Evolutionary conservation across 2,113 vertebrate species (phyloP), one percentile per base, ranked within the genome.

Genomic region (Entelurus aequoreus): DNA sequence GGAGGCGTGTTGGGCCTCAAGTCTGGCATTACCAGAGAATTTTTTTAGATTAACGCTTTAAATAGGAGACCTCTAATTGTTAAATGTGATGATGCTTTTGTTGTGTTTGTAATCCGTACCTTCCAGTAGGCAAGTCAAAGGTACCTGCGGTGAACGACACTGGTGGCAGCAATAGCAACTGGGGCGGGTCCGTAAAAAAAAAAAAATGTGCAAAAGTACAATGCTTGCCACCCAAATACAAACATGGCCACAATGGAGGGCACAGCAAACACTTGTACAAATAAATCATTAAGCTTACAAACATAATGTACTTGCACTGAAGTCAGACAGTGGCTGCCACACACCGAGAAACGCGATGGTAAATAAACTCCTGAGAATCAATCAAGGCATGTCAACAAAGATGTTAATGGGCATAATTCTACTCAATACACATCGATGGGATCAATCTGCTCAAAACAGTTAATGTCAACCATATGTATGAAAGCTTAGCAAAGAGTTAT

Each of bases 11-110:
- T 48, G 48, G 73, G 50, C 71, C 62, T 7, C 49, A 58, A 77
- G 77, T 66, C 56, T 71, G 63, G 84, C 74, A 85, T 84, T 84
- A 82, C 66, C 55, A 35, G 42, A 46, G 42, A 71, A 52, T 11
- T 16, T 62, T 77, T 77, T 58, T 79, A 76, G 79, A 85, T 77
- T 77, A 78, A 84, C 75, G 67, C 77, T 72, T 61, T 80, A 85
- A 84, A 75, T 72, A 68, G 72, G 9, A 84, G 68, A 80, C 76
- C 74, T 71, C 75, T 69, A 85, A 85, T 79, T 74, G 72, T 65
- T 83, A 85, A 62, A 78, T 65, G 73, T 62, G 47, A 74, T 46
- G 65, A 69, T 40, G 14, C 38, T 38, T 55, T 8, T 8, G 7
- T 40, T 36, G 15, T 55, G 14, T 37, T 52, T 28, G 51, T 7